phyloP scores from a whole-genome alignment of 2,113 vertebrate species.

The Lasiurus cinereus region DNA sequence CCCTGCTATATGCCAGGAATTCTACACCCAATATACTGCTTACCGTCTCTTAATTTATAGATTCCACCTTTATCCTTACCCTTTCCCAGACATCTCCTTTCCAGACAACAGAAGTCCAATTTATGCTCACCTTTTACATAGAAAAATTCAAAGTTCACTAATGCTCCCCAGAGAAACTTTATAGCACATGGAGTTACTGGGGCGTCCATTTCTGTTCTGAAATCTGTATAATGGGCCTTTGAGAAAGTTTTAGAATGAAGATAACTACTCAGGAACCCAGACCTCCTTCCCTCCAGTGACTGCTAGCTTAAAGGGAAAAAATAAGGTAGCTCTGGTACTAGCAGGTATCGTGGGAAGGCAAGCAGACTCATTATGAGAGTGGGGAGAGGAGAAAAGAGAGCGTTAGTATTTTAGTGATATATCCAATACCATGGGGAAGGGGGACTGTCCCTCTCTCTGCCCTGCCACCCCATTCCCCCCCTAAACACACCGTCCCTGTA shows the following conservation, averaged over 20 bases:
- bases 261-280: neutral
- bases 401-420: neutral
- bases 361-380: neutral
- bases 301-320: neutral
- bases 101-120: neutral
- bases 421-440: neutral
- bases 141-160: neutral
- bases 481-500: too few species aligned
- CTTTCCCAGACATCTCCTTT: neutral
- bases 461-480: too few species aligned
- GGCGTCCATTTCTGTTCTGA: neutral
- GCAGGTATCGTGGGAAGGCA: neutral
- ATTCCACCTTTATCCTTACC: neutral
- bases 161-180: neutral
- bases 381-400: neutral
- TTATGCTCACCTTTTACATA: neutral
- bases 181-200: neutral
- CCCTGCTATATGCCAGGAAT: neutral
- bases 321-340: neutral
- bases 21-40: neutral
- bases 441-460: neutral
- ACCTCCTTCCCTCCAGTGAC: neutral
- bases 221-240: neutral
- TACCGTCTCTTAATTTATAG: neutral
- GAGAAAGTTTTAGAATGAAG: neutral